phyloP scores from a whole-genome alignment of 2,797 vertebrate genomes.

The Hippopotamyrus pictus region DNA sequence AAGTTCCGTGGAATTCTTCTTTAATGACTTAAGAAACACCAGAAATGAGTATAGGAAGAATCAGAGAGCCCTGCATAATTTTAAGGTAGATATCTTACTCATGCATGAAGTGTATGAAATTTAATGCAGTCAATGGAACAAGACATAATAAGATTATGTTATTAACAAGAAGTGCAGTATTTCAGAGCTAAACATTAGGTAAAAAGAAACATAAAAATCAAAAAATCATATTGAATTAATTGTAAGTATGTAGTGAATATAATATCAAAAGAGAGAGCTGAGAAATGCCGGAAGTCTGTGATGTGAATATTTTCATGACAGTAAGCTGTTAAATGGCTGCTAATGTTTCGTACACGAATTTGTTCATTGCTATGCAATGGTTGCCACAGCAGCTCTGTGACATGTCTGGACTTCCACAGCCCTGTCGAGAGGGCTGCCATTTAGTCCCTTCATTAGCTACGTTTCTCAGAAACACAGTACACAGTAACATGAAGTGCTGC shows the following conservation, averaged over 20 bases:
- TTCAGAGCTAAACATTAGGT: background rate
- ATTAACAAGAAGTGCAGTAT: background rate
- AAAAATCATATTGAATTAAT: background rate
- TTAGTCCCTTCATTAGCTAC: background rate
- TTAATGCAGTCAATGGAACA: background rate
- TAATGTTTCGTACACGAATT: background rate
- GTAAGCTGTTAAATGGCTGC: background rate
- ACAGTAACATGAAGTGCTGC: background rate
- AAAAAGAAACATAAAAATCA: background rate
- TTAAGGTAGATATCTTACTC: background rate
- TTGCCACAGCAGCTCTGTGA: background rate
- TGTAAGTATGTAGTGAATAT: background rate
- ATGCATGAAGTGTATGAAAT: background rate
- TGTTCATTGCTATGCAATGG: background rate
- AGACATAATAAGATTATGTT: background rate
- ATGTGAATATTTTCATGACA: background rate
- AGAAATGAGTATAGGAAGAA: background rate
- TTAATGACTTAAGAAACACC: background rate
- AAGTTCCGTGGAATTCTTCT: background rate
- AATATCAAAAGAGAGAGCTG: background rate
- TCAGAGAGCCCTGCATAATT: background rate
- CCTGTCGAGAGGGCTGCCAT: background rate
- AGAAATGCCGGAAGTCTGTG: background rate
- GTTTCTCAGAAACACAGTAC: background rate
- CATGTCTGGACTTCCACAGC: background rate